Conservation (phyloP, 2,797 vertebrate genomes). For the Darevskia nairensis region DNA sequence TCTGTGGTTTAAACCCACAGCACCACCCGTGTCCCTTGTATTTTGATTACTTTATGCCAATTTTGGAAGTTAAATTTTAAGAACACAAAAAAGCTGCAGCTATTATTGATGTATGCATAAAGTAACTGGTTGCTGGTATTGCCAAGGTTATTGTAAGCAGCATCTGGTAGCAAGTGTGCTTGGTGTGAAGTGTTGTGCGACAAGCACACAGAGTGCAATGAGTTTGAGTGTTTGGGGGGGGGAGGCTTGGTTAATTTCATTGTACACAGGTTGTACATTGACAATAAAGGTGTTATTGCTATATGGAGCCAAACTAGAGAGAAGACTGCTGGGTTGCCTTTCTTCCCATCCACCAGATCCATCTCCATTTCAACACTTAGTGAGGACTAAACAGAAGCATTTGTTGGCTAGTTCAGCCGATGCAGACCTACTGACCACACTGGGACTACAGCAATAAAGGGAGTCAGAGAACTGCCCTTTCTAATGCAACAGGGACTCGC, state of each 20-base stretch:
- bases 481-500: background rate
- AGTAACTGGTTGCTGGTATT: background rate
- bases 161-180: background rate
- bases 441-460: background rate
- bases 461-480: constrained; percentile 9
- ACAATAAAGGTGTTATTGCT: no score
- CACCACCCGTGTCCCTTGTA: no score
- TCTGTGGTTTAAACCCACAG: no score
- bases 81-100: background rate
- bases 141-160: no score
- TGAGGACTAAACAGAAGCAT: background rate
- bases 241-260: no score
- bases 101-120: constrained; percentile 31
- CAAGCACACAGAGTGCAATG: no score
- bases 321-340: constrained; percentile 58
- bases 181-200: background rate
- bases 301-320: constrained; percentile 62
- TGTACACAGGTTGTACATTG: no score
- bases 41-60: background rate
- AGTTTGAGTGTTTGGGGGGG: no score
- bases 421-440: background rate
- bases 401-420: background rate
- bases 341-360: background rate
- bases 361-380: background rate
- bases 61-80: background rate